Base-by-base conservation (phyloP, 1,140 invertebrate genomes). In the Maniola jurtina region DNA sequence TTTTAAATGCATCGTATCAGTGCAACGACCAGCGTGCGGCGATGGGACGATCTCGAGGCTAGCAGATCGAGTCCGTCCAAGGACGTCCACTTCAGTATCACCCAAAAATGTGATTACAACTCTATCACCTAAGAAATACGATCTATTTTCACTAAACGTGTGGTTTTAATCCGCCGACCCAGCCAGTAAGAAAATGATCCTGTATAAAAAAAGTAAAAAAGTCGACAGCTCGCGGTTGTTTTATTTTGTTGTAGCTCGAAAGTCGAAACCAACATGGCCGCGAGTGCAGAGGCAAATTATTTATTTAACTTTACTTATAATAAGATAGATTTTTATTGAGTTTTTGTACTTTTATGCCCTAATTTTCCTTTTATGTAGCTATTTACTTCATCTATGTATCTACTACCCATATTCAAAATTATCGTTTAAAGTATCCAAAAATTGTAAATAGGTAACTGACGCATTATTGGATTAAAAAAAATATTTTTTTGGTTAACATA, bases 51-150 rank as follows among this genome's bases (percentile, higher is more conserved):
- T 86, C 84, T 88, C 88, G 83, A 73, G 77, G 71, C 83, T 87
- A 88, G 88, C 88, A 89, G 88, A 89, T 90, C 88, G 86, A 83
- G 88, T 90, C 88, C 86, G 82, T 86, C 82, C 88, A 90, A 90
- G 88, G 88, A 89, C 88, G 83, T 88, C 86, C 81, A 89, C 84
- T 89, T 73, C 71, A 62, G 11, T 36, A 66, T 70, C 76, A 75
- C 79, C 73, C 76, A 68, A 64, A 64, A 68, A 68, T 48, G 36
- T 34, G 13, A 73, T 68, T 50, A 60, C 55, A 33, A 80, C 81
- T 71, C 75, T 88, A 82, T 72, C 38, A 0, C 54, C 6, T 54
- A 61, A 5, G 7, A 1, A 5, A 61, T 50, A 81, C 74, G 73
- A 34, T 42, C 47, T 47, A 79, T 66, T 72, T 78, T 88, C 54